Conservation (phyloP, 1,140 invertebrate species). For the Papilio aristodemus region DNA sequence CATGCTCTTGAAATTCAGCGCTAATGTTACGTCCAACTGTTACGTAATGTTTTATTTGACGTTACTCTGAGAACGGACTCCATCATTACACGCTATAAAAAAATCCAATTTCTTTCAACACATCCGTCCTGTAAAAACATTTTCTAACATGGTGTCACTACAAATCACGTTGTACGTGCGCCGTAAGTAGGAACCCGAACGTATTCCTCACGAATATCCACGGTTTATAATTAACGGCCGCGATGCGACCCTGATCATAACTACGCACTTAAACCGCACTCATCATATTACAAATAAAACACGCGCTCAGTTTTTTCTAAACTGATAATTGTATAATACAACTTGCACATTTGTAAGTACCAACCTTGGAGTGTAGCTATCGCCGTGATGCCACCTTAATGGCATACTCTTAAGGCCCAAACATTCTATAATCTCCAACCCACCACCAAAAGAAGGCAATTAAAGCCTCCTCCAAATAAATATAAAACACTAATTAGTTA, state of each 20-base stretch:
- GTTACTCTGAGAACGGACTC: too few species aligned
- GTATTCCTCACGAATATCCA: conserved; percentile 28
- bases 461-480: too few species aligned
- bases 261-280: conserved; percentile 10
- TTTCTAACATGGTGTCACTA: background rate
- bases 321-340: background rate
- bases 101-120: background rate
- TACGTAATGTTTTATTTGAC: too few species aligned
- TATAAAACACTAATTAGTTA: too few species aligned
- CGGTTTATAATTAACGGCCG: conserved; percentile 25
- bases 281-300: conserved; percentile 17
- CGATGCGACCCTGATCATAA: conserved; percentile 20
- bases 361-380: too few species aligned
- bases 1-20: too few species aligned
- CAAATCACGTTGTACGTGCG: conserved; percentile 12
- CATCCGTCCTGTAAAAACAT: background rate
- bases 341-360: background rate
- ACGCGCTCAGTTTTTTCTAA: background rate
- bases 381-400: too few species aligned
- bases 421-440: too few species aligned
- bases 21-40: too few species aligned
- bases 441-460: too few species aligned
- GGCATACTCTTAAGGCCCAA: too few species aligned
- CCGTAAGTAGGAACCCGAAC: conserved; percentile 16
- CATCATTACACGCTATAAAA: background rate